These are phyloP conservation scores for Diploscapter pachys DNA, from an alignment of 1,140 invertebrate species.

Conservation along the genomic window DNA sequence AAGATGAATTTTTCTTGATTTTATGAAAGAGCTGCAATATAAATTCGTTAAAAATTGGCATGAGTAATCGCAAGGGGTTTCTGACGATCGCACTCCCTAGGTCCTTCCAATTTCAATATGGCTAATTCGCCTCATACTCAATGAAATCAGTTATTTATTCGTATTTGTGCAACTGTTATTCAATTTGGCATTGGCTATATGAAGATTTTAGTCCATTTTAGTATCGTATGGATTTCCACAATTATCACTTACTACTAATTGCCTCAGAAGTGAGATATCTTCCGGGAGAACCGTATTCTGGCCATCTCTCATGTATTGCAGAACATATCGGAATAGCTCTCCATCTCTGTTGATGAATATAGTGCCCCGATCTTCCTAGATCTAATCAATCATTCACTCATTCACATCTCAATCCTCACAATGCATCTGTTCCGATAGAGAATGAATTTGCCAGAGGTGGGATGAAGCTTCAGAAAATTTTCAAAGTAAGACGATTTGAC, in stretches of 20 bases:
- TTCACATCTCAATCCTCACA: background rate
- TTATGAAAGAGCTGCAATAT: too few relatives aligned
- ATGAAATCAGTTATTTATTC: too few relatives aligned
- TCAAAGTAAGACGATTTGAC: background rate
- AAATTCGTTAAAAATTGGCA: too few relatives aligned
- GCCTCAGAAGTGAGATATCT: conserved; percentile 29
- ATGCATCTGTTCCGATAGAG: conserved; percentile 10
- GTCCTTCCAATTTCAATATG: too few relatives aligned
- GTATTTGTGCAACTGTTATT: background rate
- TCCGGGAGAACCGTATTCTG: conserved; percentile 36
- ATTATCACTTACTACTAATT: conserved; percentile 27
- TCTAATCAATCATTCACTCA: conserved; percentile 3
- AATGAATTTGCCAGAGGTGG: conserved; percentile 7
- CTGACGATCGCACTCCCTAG: too few relatives aligned
- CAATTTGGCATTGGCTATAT: background rate
- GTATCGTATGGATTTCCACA: background rate
- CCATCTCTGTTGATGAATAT: conserved; percentile 41
- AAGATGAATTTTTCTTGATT: too few relatives aligned
- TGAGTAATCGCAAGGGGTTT: too few relatives aligned
- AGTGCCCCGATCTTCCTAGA: conserved; percentile 29
- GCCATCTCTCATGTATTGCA: conserved; percentile 37
- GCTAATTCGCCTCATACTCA: too few relatives aligned
- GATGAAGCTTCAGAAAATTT: conserved; percentile 1
- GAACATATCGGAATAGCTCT: conserved; percentile 35
- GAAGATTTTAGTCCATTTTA: background rate